Percentiles rank a stretch among this genome's conserved stretches.
phyloP scores from a whole-genome alignment of 2,113 vertebrate genomes.

The Psettodes erumei region DNA sequence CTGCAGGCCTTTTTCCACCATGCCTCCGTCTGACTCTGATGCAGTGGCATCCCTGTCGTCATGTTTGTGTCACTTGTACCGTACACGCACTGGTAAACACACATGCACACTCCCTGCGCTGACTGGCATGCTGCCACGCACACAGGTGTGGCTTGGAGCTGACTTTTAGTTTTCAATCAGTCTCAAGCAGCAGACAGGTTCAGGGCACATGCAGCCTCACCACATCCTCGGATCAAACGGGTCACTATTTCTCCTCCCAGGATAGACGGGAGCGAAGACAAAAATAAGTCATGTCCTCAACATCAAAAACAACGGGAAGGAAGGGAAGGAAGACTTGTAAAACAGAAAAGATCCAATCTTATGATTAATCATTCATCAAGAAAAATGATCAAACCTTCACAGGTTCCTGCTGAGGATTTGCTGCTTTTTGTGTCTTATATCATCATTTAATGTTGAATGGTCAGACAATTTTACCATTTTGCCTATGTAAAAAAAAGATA shows the following conservation, averaged over 20 bases:
- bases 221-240: neutral
- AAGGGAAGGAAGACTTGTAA: neutral
- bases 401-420: neutral
- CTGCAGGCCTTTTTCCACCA: constrained; percentile 7
- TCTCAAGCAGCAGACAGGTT: neutral
- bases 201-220: neutral
- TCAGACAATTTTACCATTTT: no score
- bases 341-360: no score
- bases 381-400: neutral
- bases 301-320: no score
- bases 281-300: neutral
- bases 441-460: no score
- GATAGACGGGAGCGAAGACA: neutral
- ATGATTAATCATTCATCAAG: neutral
- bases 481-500: no score
- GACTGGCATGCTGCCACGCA: constrained; percentile 70
- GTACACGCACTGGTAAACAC: constrained; percentile 48
- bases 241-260: neutral
- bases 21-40: neutral
- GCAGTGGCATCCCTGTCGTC: constrained; percentile 22
- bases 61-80: constrained; percentile 12
- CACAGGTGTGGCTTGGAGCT: constrained; percentile 73
- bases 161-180: constrained; percentile 42
- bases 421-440: no score
- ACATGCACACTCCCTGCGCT: constrained; percentile 68